Base-by-base conservation (phyloP, 2,888 invertebrate species). In the Drosophila emarginata region DNA sequence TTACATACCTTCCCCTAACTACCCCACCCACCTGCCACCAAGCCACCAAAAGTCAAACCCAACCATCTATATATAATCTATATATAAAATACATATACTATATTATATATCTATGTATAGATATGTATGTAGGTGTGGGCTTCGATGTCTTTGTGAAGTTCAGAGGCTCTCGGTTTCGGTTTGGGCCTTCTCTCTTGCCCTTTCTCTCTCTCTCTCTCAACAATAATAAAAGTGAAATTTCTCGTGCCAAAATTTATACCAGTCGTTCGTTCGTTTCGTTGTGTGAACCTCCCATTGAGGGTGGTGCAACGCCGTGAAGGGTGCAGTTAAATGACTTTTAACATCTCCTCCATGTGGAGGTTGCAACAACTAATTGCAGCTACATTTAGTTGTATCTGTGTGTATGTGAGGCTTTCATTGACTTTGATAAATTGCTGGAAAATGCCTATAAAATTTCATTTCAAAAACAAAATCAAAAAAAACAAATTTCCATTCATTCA, bases 311-410 rank as follows among this genome's bases (percentile, higher is more conserved):
- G 11, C 37, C 23, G 14, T 21, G n/a, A 39, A 51, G 56, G 14
- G 32, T 54, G 45, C 37, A 37, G 54, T 67, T 71, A 56, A 73
- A 66, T 54, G 74, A 73, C 74, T 70, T 58, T 73, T 65, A 60
- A 74, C 60, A 60, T 74, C 65, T 51, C 28, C 45, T 21, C 18
- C 18, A 9, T 18, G 18, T 45, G 45, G 57, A 73, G 73, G 70
- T 65, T 70, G 70, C 66, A 73, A 60, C 60, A 78, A 85, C 86
- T 82, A 87, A 80, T 83, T 81, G 80, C 61, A 72, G 64, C 69
- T 52, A 78, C 51, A 60, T 64, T 71, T 70, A n/a, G 40, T 37
- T 53, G 51, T 5, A n/a, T 28, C 1, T 32, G 32, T 32, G 9
- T 32, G 32, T 32, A 9, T 32, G 32, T 32, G 32, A 32, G 32